Base-by-base conservation (phyloP, 1,140 invertebrate species). In the Stegodyphus dumicola region DNA sequence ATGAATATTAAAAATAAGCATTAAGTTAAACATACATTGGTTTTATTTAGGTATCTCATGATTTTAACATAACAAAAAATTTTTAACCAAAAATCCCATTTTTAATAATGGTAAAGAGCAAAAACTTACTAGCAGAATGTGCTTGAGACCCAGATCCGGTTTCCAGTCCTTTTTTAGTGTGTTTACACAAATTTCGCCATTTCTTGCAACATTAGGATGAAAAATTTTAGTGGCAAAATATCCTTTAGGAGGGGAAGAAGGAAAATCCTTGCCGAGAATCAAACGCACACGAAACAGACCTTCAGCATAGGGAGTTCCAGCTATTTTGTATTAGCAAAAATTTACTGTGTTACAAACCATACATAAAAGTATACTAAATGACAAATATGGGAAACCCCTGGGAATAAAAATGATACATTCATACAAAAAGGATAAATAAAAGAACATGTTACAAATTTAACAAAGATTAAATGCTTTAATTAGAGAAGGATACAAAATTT, bases 131-230 rank as follows among this genome's bases (percentile, higher is more conserved):
- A 98, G 91, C 90, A 99, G 92, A 91, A 98, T 96, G 91, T 99
- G 97, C 93, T 97, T 97, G 80, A 99, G 95, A 90, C 97, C 97
- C 89, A 98, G 93, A 92, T 98, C 96, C 86, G 96, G 94, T 91
- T 97, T 97, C 97, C 97, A 99, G 92, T 99, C 96, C 92, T 96
- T 98, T 91, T 98, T 98, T 77, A 99, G 92, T 77, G 97, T 98
- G 91, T 99, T 98, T 0, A 99, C 98, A 92, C 97, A 99, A 90
- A 99, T 98, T 92, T 98, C 97, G 64, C 97, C 97, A 92, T 95
- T 96, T 88, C 93, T 93, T 11, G 97, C 95, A 88, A 99, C 97
- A 93, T 99, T 99, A 53, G 97, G 97, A 92, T 99, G 97, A 92
- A 99, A 99, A 89, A 99, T 98, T 93, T 97, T 97, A 76, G 97